Percentiles rank a stretch among this genome's conserved stretches.
Evolutionary conservation across 2,797 vertebrate genomes (phyloP).

Genomic region (Alca torda): DNA sequence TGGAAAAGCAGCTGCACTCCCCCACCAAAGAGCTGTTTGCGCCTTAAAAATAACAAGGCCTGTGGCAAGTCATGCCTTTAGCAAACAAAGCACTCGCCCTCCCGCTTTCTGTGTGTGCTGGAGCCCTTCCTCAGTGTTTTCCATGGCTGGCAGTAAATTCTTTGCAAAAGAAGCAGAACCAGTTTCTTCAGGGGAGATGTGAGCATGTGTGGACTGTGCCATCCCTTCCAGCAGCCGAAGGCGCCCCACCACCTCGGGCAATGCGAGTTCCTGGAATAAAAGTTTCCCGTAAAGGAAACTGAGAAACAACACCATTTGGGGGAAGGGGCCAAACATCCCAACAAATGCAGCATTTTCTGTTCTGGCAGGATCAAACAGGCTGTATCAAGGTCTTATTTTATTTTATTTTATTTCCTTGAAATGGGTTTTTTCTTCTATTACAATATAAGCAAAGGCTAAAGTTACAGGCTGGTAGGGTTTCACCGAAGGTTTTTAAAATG

Average conservation of each 20-base stretch:
- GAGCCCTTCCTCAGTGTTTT: background rate
- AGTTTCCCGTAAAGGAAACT: background rate
- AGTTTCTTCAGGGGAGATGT: background rate
- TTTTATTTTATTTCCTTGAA: background rate
- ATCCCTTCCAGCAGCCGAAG: background rate
- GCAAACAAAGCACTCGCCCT: background rate
- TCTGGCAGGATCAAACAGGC: background rate
- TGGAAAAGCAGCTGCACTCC: background rate
- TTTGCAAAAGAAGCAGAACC: background rate
- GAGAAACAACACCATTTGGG: background rate
- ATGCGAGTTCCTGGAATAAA: background rate
- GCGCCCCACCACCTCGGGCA: rapidly evolving
- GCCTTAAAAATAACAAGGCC: background rate
- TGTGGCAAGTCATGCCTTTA: background rate
- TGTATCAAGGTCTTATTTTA: background rate
- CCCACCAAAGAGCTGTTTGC: background rate
- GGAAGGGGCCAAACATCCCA: background rate
- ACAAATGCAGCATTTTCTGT: background rate
- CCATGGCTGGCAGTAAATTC: background rate
- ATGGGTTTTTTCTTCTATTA: background rate
- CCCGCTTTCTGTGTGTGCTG: background rate
- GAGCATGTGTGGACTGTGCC: background rate
- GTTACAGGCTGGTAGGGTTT: background rate
- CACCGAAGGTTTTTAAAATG: background rate
- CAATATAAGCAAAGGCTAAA: background rate